These are phyloP conservation scores for Brachyistius frenatus DNA, from an alignment of 2,113 vertebrate species.

Conservation along the genomic window DNA sequence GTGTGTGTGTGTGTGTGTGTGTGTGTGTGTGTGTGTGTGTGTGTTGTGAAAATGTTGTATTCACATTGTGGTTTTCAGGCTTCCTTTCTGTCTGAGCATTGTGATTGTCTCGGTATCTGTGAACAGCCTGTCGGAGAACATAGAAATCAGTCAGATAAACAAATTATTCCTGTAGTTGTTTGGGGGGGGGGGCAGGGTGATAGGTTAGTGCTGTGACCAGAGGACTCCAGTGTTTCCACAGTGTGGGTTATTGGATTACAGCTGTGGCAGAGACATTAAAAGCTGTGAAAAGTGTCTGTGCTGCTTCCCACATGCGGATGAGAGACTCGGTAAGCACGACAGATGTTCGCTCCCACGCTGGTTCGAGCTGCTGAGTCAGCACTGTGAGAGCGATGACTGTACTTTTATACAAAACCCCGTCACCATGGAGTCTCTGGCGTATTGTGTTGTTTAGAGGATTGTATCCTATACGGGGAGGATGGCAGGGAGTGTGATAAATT, in stretches of 20 bases:
- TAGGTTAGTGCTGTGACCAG: not conserved
- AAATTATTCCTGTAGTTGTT: not conserved
- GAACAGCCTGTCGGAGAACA: not conserved
- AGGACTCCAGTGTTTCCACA: not conserved
- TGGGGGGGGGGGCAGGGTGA: too few species aligned
- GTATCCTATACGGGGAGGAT: too few species aligned
- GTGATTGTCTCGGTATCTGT: not conserved
- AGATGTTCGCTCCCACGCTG: slow-evolving; percentile 1
- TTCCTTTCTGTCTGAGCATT: slow-evolving; percentile 26
- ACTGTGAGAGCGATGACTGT: not conserved
- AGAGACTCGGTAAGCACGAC: slow-evolving; percentile 25
- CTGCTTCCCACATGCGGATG: slow-evolving; percentile 4
- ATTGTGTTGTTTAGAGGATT: too few species aligned
- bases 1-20: not conserved
- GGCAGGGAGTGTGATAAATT: not conserved
- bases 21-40: not conserved
- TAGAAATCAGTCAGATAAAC: not conserved
- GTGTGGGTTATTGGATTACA: slow-evolving; percentile 32
- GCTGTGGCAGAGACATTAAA: slow-evolving; percentile 12
- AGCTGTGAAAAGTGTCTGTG: slow-evolving; percentile 20
- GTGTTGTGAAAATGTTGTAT: not conserved
- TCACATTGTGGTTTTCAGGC: slow-evolving; percentile 37
- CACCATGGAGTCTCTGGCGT: too few species aligned
- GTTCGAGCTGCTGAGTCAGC: slow-evolving; percentile 13
- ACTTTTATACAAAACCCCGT: too few species aligned